phyloP scores from a whole-genome alignment of 1,140 invertebrate species.

The Sogatella furcifera region DNA sequence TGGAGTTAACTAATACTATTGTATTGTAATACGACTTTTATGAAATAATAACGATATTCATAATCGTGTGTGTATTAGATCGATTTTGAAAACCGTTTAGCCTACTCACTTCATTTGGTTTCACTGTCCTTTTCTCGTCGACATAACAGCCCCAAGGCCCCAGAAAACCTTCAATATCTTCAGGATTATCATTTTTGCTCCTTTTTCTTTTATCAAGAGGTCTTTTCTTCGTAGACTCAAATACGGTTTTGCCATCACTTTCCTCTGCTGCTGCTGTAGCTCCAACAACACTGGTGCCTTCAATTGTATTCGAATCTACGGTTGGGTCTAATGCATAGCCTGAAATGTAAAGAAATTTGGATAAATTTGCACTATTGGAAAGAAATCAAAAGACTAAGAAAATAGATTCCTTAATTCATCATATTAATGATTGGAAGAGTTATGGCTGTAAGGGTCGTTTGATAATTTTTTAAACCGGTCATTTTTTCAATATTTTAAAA shows the following conservation, averaged over 20 bases:
- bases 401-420: too few species aligned
- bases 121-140: conserved; percentile 79
- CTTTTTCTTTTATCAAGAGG: conserved; percentile 81
- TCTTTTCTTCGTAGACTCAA: conserved; percentile 65
- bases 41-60: too few species aligned
- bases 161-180: conserved; percentile 88
- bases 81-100: too few species aligned
- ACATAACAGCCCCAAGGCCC: conserved; percentile 95
- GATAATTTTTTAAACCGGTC: too few species aligned
- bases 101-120: conserved; percentile 62
- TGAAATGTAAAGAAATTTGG: conserved; percentile 26
- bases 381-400: too few species aligned
- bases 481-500: too few species aligned
- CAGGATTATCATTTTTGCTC: conserved; percentile 78
- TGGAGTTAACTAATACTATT: too few species aligned
- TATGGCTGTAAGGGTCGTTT: too few species aligned
- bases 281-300: conserved; percentile 54
- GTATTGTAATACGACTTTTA: too few species aligned
- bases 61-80: too few species aligned
- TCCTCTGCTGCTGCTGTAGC: conserved; percentile 47
- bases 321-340: conserved; percentile 94
- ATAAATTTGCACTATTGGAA: background rate
- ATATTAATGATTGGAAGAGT: too few species aligned
- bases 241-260: conserved; percentile 70
- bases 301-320: conserved; percentile 51